Conservation (phyloP, 2,888 invertebrate genomes). For the Lacanobia oleracea region DNA sequence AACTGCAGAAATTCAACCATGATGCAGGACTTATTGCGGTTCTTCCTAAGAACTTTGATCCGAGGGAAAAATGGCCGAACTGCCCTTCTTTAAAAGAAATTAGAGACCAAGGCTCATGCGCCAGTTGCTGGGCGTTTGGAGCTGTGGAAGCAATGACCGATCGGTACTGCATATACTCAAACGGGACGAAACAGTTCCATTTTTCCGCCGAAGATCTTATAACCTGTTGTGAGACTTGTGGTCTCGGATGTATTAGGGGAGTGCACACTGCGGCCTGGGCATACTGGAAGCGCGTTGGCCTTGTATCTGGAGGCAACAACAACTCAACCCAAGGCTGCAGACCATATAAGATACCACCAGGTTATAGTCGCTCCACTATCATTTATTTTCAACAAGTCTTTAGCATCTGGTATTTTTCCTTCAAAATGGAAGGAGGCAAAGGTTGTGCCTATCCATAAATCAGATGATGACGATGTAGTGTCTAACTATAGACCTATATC, state of each 20-base stretch:
- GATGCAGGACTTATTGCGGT: slow-evolving; percentile 78
- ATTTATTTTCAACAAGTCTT: no score
- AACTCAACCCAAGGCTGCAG: slow-evolving; percentile 42
- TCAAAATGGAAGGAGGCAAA: no score
- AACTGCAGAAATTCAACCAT: slow-evolving; percentile 82
- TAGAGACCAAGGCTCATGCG: slow-evolving; percentile 96
- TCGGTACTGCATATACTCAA: slow-evolving; percentile 82
- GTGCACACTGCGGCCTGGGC: slow-evolving; percentile 35
- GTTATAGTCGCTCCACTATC: no score
- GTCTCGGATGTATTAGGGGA: slow-evolving; percentile 43
- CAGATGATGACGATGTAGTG: no score
- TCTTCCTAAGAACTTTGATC: slow-evolving; percentile 95
- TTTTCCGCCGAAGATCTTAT: slow-evolving; percentile 51
- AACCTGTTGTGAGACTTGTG: slow-evolving; percentile 53
- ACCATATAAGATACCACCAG: slow-evolving; percentile 38
- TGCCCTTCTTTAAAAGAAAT: slow-evolving; percentile 96
- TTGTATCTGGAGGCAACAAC: slow-evolving; percentile 50
- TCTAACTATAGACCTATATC: no score
- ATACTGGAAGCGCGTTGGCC: slow-evolving; percentile 43
- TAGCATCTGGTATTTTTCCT: no score
- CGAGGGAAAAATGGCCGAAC: slow-evolving; percentile 95
- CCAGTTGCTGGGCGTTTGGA: slow-evolving; percentile 98
- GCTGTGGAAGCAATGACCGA: slow-evolving; percentile 98
- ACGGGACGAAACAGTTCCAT: slow-evolving; percentile 42
- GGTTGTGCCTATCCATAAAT: no score